A percentile compares a stretch with the other conserved stretches of the same genome.
Conservation (phyloP, 1,140 invertebrate genomes). For the Muscidifurax raptorellus region DNA sequence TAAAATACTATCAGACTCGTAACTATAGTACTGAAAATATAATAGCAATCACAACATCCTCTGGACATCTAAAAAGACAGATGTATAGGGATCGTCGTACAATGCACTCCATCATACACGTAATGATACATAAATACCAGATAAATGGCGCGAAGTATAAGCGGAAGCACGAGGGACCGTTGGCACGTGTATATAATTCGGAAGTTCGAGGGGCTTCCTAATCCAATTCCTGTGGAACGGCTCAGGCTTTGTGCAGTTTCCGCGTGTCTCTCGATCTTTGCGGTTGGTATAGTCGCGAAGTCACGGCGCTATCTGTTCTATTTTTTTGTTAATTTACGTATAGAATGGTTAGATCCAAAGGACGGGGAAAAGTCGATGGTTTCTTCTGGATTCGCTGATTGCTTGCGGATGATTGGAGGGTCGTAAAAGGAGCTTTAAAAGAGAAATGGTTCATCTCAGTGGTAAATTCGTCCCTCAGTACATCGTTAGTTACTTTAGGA, state of each 20-base stretch:
- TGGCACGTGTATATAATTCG: slow-evolving; percentile 24
- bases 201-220: slow-evolving; percentile 13
- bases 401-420: not conserved
- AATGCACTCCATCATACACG: not conserved
- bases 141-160: not conserved
- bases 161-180: not conserved
- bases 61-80: no score
- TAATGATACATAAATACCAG: not conserved
- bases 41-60: no score
- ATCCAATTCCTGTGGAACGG: slow-evolving; percentile 18
- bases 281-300: no score
- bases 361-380: not conserved
- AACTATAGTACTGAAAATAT: no score
- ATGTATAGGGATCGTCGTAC: not conserved
- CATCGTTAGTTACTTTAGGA: slow-evolving; percentile 68
- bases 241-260: not conserved
- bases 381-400: slow-evolving; percentile 14
- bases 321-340: not conserved
- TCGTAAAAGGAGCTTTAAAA: not conserved
- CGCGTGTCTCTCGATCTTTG: not conserved
- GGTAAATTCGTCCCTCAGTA: slow-evolving; percentile 62
- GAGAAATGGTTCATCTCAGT: slow-evolving; percentile 63
- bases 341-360: not conserved
- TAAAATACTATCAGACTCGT: no score
- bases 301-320: no score